Conservation (phyloP, 2,797 vertebrate genomes). For the Halcyon badia region DNA sequence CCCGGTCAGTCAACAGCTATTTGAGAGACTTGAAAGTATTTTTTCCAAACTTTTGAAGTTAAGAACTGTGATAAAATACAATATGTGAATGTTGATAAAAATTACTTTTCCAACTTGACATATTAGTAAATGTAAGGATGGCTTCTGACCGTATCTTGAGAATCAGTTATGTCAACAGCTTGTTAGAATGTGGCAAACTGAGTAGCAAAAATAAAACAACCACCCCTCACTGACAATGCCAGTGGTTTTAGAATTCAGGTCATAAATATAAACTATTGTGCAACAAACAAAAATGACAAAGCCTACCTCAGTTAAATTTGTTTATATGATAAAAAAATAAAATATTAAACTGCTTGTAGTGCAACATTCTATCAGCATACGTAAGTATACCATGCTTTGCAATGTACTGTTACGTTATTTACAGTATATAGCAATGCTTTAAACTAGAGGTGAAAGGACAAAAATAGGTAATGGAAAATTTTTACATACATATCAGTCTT, state of each 20-base stretch:
- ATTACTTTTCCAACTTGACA: not conserved
- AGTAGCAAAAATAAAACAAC: not conserved
- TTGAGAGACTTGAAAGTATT: not conserved
- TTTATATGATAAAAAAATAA: slow-evolving; percentile 73
- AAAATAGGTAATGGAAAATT: slow-evolving; percentile 28
- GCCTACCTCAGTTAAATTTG: slow-evolving; percentile 39
- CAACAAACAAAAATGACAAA: slow-evolving; percentile 46
- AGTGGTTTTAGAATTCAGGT: slow-evolving; percentile 44
- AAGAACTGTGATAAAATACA: not conserved
- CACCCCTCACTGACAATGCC: not conserved
- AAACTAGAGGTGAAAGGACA: slow-evolving; percentile 45
- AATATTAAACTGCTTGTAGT: slow-evolving; percentile 67
- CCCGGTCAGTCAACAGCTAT: not conserved
- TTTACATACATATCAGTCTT: slow-evolving; percentile 60
- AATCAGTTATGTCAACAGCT: not conserved
- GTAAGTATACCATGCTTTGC: slow-evolving; percentile 73
- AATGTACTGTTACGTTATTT: slow-evolving; percentile 33
- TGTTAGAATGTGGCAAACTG: not conserved
- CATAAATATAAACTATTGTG: slow-evolving; percentile 56
- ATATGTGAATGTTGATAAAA: not conserved
- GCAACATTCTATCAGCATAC: slow-evolving; percentile 68
- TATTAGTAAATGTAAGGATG: not conserved
- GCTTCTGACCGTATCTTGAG: not conserved
- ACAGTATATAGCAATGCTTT: slow-evolving; percentile 55
- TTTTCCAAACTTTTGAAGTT: not conserved